A percentile compares a stretch with the other conserved stretches of the same genome.
Evolutionary conservation across 2,888 invertebrate genomes (phyloP).

Genomic region (Idaea biselata): DNA sequence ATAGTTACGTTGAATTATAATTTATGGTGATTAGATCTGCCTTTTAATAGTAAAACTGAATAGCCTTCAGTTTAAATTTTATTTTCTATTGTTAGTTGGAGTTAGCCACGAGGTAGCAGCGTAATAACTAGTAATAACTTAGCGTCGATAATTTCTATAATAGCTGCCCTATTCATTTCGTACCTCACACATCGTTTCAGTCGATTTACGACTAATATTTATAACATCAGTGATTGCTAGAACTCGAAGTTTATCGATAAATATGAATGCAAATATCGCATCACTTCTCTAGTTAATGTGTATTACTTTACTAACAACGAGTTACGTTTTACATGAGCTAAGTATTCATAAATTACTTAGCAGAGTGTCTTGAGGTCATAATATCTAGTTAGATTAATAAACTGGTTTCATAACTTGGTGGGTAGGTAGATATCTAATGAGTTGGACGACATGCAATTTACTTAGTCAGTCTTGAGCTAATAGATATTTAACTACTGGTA

Average conservation of each 20-base stretch:
- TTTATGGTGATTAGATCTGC: neutral
- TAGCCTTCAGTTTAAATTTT: neutral
- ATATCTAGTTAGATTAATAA: neutral
- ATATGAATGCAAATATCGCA: neutral
- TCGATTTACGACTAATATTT: neutral
- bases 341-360: constrained; percentile 1
- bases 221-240: neutral
- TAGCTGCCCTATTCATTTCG: neutral
- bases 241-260: neutral
- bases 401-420: neutral
- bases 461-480: neutral
- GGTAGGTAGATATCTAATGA: neutral
- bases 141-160: neutral
- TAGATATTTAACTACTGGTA: neutral
- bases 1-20: neutral
- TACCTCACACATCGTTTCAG: neutral
- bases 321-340: neutral
- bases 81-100: neutral
- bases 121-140: neutral
- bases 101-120: neutral
- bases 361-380: neutral
- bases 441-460: neutral
- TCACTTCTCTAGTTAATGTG: neutral
- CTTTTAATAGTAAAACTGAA: neutral
- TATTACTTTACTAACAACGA: neutral